Conservation (phyloP, 2,888 invertebrate species). For the Ochropleura plecta region DNA sequence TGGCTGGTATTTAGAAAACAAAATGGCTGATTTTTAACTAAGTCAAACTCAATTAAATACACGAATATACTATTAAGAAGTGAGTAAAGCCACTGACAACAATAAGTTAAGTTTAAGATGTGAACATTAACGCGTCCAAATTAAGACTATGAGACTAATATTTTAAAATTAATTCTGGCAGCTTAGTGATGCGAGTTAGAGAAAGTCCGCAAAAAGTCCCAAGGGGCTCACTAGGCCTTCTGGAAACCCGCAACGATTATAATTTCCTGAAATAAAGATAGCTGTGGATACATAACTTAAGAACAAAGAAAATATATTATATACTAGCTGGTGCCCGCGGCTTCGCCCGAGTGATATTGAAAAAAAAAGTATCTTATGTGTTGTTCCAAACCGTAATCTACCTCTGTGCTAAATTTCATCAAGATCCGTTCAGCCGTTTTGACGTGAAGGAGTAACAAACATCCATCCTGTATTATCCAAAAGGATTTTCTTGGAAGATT, state of each 20-base stretch:
- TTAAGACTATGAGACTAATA: not conserved
- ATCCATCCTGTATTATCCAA: no score
- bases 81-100: not conserved
- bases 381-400: no score
- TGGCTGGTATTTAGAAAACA: no score
- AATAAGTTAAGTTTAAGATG: not conserved
- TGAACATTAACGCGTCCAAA: not conserved
- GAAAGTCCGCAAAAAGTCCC: conserved; percentile 20
- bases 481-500: no score
- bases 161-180: conserved; percentile 4
- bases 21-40: no score
- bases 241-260: conserved; percentile 28
- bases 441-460: no score
- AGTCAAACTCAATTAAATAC: no score
- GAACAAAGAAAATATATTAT: not conserved
- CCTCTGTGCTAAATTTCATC: no score
- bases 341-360: no score
- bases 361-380: no score
- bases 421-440: no score
- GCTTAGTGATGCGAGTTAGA: not conserved
- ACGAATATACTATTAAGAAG: not conserved
- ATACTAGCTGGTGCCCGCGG: no score
- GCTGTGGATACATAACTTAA: conserved; percentile 1
- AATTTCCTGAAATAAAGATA: conserved; percentile 32
- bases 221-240: conserved; percentile 30